Conservation (phyloP, 2,113 vertebrate genomes). For the Chlamydotis undulata region DNA sequence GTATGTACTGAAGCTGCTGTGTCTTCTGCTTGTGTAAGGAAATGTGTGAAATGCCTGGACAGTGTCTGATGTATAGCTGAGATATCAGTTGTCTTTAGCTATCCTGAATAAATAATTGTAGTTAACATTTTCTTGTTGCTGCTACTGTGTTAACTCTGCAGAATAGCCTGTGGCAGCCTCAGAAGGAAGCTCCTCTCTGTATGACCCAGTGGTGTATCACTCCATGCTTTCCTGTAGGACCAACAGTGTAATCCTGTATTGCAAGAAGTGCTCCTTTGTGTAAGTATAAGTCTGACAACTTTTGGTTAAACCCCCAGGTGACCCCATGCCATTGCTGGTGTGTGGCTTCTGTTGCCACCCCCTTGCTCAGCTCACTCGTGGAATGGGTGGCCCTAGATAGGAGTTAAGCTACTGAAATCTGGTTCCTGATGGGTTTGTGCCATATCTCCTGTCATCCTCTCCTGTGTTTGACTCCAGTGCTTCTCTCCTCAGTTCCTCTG, state of each 20-base stretch:
- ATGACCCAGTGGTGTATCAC: not conserved
- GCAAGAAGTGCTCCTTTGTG: not conserved
- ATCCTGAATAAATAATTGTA: not conserved
- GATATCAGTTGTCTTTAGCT: not conserved
- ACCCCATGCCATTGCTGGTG: not conserved
- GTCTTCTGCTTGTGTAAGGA: not conserved
- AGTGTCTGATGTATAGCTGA: not conserved
- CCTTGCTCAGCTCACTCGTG: not conserved
- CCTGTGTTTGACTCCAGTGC: not conserved
- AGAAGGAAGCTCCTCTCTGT: not conserved
- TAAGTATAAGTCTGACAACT: not conserved
- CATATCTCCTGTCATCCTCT: not conserved
- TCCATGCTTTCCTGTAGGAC: fast-evolving
- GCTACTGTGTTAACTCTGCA: not conserved
- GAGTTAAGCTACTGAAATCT: not conserved
- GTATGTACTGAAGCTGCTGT: fast-evolving
- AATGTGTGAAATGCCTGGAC: not conserved
- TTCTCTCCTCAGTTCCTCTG: not conserved
- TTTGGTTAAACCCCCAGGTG: not conserved
- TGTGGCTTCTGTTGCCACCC: not conserved
- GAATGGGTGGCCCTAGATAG: not conserved
- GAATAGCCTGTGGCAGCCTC: fast-evolving
- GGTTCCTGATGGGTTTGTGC: not conserved
- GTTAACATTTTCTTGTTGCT: not conserved
- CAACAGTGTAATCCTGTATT: not conserved